Base-by-base conservation (phyloP, 2,113 vertebrate species). In the Burhinus bistriatus region DNA sequence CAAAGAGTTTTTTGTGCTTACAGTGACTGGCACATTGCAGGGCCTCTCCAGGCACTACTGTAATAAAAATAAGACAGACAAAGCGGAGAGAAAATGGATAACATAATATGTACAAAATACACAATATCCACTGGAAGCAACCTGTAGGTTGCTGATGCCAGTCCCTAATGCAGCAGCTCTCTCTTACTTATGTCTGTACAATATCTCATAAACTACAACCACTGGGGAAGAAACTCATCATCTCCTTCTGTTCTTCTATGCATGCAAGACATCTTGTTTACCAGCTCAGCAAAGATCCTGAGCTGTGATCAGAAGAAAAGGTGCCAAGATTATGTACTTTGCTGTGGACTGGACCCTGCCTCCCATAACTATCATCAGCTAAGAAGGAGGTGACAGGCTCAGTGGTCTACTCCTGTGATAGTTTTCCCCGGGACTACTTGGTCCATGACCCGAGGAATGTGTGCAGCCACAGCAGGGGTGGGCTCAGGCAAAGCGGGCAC, bases 361-460 rank as follows among this genome's bases (percentile, higher is more conserved):
- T 65, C 38, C 82, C 1, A 2, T 5, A 25, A n/a, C 54, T 9
- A 18, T 11, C 36, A 61, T 34, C 25, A 38, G 49, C 0, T 2
- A n/a, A 47, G 54, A 36, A 73, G 65, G 49, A 70, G 40, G 22
- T 30, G 54, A 49, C 1, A 8, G 36, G 16, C 23, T 57, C 4
- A 0, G 12, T 22, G 42, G 13, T 32, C 26, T n/a, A 3, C 26
- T n/a, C 12, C 57, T n/a, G 55, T 0, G 0, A 14, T 2, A 9
- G 9, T 66, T 21, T 42, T 45, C 42, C n/a, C 9, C 1, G 10
- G 66, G 19, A 49, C 6, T 3, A 23, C 25, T 12, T 5, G 34
- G 26, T 68, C 36, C 2, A 0, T 42, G 69, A 85, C n/a, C 44
- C 2, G 1, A 38, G 52, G 34, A 49, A 58, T 38, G 26, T 25